Conservation (phyloP, 2,888 invertebrate species). For the Cataglyphis altisquamis region DNA sequence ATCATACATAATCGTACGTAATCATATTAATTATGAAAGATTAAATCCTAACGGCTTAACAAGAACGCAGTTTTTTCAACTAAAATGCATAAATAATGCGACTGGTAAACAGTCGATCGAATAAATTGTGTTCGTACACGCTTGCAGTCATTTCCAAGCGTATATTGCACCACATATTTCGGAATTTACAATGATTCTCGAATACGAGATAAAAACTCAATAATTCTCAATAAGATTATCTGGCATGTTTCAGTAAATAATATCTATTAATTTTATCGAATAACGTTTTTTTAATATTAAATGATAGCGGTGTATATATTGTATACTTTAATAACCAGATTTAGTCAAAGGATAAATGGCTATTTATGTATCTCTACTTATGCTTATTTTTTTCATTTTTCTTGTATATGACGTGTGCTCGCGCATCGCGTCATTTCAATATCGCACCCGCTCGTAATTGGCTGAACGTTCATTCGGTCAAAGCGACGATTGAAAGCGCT, state of each 20-base stretch:
- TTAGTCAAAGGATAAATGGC: neutral
- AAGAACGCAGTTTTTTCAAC: neutral
- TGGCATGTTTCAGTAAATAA: neutral
- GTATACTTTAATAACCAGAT: neutral
- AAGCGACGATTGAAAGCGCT: conserved; percentile 51
- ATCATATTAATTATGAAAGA: conserved; percentile 57
- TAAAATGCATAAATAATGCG: conserved; percentile 52
- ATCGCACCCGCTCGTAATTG: conserved; percentile 36
- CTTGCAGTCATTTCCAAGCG: conserved; percentile 17
- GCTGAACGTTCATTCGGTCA: conserved; percentile 46
- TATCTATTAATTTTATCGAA: conserved; percentile 21
- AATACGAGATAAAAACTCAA: conserved; percentile 36
- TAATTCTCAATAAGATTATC: neutral
- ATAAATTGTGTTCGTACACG: conserved; percentile 9
- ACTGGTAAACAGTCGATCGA: conserved; percentile 35
- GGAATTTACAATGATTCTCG: neutral
- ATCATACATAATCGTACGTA: no score
- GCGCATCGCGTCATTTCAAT: conserved; percentile 38
- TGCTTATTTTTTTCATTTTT: conserved; percentile 1
- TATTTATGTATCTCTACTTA: conserved; percentile 3
- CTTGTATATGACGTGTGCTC: conserved; percentile 8
- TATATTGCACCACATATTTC: neutral
- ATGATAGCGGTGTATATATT: neutral
- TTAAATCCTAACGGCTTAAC: conserved; percentile 49
- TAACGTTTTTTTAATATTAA: conserved; percentile 5